phyloP scores from a whole-genome alignment of 2,888 invertebrate species.

The Bombylius discolor region DNA sequence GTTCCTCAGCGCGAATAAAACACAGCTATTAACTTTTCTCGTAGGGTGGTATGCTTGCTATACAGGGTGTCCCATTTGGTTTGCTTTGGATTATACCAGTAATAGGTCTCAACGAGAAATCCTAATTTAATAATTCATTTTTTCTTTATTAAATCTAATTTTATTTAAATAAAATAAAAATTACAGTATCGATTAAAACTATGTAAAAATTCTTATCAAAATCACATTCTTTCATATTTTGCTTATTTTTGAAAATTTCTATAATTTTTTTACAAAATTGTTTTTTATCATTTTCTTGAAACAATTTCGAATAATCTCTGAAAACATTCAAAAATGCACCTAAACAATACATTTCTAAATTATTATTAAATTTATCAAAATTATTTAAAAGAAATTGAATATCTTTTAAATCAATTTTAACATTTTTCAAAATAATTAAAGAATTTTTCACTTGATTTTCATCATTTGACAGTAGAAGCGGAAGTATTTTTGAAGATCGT shows the following conservation, averaged over 20 bases:
- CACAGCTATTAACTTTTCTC: no score
- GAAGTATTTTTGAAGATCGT: not conserved
- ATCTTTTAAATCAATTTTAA: not conserved
- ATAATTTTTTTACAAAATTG: not conserved
- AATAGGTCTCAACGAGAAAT: no score
- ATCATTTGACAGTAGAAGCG: not conserved
- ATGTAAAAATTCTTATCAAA: not conserved
- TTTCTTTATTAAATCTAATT: no score
- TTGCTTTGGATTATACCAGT: no score
- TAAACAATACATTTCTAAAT: not conserved
- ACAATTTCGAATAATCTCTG: not conserved
- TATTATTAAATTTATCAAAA: not conserved
- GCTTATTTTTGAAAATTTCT: not conserved
- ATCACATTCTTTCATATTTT: not conserved
- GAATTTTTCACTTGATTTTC: slow-evolving; percentile 1
- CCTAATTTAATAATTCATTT: no score
- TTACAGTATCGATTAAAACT: not conserved
- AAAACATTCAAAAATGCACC: not conserved
- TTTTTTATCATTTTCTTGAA: not conserved
- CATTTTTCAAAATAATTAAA: not conserved
- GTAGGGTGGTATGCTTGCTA: no score
- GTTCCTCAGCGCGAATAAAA: no score
- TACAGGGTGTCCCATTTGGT: no score
- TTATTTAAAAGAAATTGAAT: not conserved
- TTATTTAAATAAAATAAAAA: not conserved